Conservation (phyloP, 1,140 invertebrate genomes). For the Hylaeus anthracinus region DNA sequence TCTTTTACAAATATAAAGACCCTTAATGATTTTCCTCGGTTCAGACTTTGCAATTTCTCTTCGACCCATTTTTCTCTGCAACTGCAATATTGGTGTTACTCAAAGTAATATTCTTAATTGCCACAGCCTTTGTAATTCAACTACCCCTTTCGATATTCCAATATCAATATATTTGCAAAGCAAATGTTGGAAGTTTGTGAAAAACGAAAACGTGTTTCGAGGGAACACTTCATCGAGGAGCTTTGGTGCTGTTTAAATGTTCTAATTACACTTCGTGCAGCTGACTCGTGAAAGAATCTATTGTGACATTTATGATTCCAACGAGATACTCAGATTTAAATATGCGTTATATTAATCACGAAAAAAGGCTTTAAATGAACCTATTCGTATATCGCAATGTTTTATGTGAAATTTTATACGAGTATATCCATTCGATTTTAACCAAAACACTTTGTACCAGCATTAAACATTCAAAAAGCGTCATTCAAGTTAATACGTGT, state of each 20-base stretch:
- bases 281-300: slow-evolving; percentile 53
- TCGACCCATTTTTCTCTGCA: too few species aligned
- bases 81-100: too few species aligned
- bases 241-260: slow-evolving; percentile 51
- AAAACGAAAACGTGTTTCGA: slow-evolving; percentile 37
- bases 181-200: slow-evolving; percentile 12
- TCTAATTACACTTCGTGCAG: slow-evolving; percentile 59
- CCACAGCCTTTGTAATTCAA: too few species aligned
- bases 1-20: too few species aligned
- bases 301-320: slow-evolving; percentile 59
- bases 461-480: not conserved
- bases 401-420: slow-evolving; percentile 1
- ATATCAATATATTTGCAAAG: not conserved
- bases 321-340: slow-evolving; percentile 48
- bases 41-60: too few species aligned
- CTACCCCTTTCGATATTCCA: not conserved
- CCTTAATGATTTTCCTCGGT: too few species aligned
- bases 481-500: too few species aligned
- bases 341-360: slow-evolving; percentile 35
- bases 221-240: slow-evolving; percentile 30
- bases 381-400: slow-evolving; percentile 30
- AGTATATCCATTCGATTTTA: too few species aligned
- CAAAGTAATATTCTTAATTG: too few species aligned
- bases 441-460: not conserved
- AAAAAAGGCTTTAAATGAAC: slow-evolving; percentile 36